These are phyloP conservation scores for Drosophila ezoana DNA, from an alignment of 2,888 invertebrate genomes.

Conservation along the genomic window DNA sequence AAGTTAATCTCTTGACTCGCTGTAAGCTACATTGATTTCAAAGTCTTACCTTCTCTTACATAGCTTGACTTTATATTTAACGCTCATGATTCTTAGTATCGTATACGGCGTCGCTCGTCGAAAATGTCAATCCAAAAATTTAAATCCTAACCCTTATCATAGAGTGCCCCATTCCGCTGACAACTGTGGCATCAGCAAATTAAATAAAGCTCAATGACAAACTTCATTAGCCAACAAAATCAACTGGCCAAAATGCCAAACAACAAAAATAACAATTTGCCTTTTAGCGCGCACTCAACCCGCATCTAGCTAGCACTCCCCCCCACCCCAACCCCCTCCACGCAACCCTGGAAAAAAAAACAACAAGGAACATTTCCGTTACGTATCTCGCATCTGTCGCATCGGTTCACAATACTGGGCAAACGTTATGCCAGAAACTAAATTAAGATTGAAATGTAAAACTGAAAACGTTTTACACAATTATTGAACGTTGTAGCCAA, in stretches of 20 bases:
- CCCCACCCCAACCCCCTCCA: background rate
- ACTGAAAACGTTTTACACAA: slow-evolving; percentile 84
- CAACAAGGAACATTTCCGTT: too few relatives aligned
- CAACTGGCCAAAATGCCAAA: slow-evolving; percentile 70
- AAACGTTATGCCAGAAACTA: slow-evolving; percentile 82
- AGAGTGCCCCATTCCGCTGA: slow-evolving; percentile 1
- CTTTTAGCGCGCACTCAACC: slow-evolving; percentile 37
- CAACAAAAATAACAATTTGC: slow-evolving; percentile 74
- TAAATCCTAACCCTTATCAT: slow-evolving; percentile 33
- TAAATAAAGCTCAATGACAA: slow-evolving; percentile 80
- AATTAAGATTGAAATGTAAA: slow-evolving; percentile 84
- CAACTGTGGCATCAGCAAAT: slow-evolving; percentile 59
- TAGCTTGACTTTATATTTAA: background rate
- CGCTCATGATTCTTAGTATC: too few relatives aligned
- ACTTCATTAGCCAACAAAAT: slow-evolving; percentile 79
- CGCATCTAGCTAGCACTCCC: too few relatives aligned
- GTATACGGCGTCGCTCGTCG: background rate
- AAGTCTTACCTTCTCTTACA: background rate
- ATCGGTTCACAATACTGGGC: slow-evolving; percentile 46
- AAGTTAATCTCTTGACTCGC: too few relatives aligned
- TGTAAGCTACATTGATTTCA: background rate
- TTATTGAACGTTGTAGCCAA: slow-evolving; percentile 67
- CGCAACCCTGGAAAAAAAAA: too few relatives aligned
- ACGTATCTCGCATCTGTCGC: slow-evolving; percentile 1
- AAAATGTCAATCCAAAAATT: slow-evolving; percentile 27